Base-by-base conservation (phyloP, 2,797 vertebrate genomes). In the Emys orbicularis region DNA sequence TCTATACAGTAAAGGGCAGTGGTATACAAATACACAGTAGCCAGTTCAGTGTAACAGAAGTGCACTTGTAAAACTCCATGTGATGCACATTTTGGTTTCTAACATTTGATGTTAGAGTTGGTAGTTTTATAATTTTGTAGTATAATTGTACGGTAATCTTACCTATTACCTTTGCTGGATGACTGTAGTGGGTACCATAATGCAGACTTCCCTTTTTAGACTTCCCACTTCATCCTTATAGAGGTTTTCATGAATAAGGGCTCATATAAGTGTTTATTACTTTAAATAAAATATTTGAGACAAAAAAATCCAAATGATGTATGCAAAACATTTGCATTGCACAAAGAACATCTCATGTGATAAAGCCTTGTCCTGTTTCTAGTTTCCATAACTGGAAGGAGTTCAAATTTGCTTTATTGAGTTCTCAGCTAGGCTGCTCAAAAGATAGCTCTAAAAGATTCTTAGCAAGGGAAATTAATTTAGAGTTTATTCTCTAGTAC, bases 391-490 rank as follows among this genome's bases (percentile, higher is more conserved):
- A 96, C 81, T 90, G 90, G 72, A 91, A 90, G 37, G 37, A 86
- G 90, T 97, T 86, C 95, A 93, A 90, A 82, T 91, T 88, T 86
- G 72, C 94, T 95, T 95, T 91, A 95, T 95, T 79, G 74, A 92
- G 86, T 86, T 96, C 76, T 88, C 90, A 95, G 34, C 31, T 44
- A 90, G 93, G 90, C 94, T 93, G 80, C 93, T 91, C 89, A 94
- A 90, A 92, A 92, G 95, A 95, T 31, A 54, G 83, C 81, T 88
- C 89, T 96, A 87, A 87, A 89, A 93, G 85, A 92, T 88, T 83
- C 86, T 96, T 92, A 96, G 79, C 2, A 23, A 72, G 82, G 88
- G 89, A 96, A 97, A 97, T 95, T 95, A 90, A 95, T 92, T 61
- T 79, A 92, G 90, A 80, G 87, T 95, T 96, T 83, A 57, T 96